Evolutionary conservation across 2,888 invertebrate genomes (phyloP).

Genomic region (Pammene fasciana): DNA sequence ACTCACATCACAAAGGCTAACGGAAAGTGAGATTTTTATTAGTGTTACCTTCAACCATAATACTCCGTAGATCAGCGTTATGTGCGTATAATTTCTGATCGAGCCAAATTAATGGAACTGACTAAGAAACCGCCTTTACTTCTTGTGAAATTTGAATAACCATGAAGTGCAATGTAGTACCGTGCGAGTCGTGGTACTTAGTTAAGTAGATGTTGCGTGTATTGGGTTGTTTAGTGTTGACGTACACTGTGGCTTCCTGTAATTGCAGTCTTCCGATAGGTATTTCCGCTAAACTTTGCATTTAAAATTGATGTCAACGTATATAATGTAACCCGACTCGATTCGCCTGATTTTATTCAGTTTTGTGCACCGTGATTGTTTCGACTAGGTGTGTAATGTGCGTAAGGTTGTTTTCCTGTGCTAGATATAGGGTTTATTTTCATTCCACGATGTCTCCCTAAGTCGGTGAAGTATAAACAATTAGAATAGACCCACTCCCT

Average conservation of each 20-base stretch:
- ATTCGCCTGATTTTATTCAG: slow-evolving; percentile 44
- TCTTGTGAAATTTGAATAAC: slow-evolving; percentile 71
- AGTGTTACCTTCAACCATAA: slow-evolving; percentile 61
- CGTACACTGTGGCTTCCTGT: slow-evolving; percentile 81
- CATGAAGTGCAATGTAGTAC: slow-evolving; percentile 76
- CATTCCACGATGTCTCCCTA: slow-evolving; percentile 66
- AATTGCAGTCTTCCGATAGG: slow-evolving; percentile 82
- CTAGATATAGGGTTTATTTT: slow-evolving; percentile 47
- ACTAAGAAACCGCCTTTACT: slow-evolving; percentile 77
- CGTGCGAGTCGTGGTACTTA: slow-evolving; percentile 72
- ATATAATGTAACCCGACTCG: slow-evolving; percentile 46
- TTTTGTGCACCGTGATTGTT: slow-evolving; percentile 32
- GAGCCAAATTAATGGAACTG: slow-evolving; percentile 81
- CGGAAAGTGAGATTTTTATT: slow-evolving; percentile 67
- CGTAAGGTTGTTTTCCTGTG: slow-evolving; percentile 37
- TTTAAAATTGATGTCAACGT: slow-evolving; percentile 74
- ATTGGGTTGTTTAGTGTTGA: slow-evolving; percentile 73
- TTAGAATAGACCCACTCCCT: slow-evolving; percentile 53
- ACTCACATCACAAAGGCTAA: slow-evolving; percentile 61
- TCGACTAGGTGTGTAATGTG: slow-evolving; percentile 36
- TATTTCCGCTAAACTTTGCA: slow-evolving; percentile 78
- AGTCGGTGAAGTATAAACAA: slow-evolving; percentile 54
- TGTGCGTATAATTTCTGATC: slow-evolving; percentile 69
- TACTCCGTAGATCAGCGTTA: slow-evolving; percentile 76
- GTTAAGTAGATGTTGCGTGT: slow-evolving; percentile 63